Base-by-base conservation (phyloP, 1,140 invertebrate genomes). In the Melipona quadrifasciata region DNA sequence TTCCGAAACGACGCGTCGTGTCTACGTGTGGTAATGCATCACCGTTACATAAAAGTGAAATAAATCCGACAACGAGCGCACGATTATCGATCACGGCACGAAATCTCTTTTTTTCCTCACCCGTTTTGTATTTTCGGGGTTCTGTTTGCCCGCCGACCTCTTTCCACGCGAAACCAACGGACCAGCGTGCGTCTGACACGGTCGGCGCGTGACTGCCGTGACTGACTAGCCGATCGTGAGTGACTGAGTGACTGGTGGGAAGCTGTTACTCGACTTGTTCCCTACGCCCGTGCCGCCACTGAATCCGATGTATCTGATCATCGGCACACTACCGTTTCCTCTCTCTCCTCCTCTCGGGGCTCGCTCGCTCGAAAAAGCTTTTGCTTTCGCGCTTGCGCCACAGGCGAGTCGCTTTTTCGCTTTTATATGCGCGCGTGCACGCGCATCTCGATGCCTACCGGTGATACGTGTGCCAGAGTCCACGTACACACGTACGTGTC, bases 181-280 rank as follows among this genome's bases (percentile, higher is more conserved):
- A 80, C n/a, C 84, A 81, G 84, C 74, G 80, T 64, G 85, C 85
- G 74, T 86, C 85, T 83, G 85, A 86, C 80, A 86, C 85, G 85
- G 74, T 75, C 81, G 81, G 39, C 85, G 80, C 85, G 85, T 82
- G 78, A 89, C 87, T 90, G 87, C 82, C 83, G 85, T 79, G 70
- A 89, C 87, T 90, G 86, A 85, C 82, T 84, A 77, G 67, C 64
- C 72, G 84, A 82, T 82, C 80, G 80, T 70, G 84, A 89, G 87
- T 87, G 85, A 86, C 86, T 89, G 39, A 47, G 39, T 47, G 86
- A 89, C 85, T 80, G 85, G 85, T 86, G 87, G 87, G 87, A 87
- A 83, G 81, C 82, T 76, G 86, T 74, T 84, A 77, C 81, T 84
- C 85, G 85, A 65, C 77, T 85, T 82, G 77, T 81, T 86, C 86